These are phyloP conservation scores for Crotalus tigris DNA, from an alignment of 2,113 vertebrate species.

Conservation along the genomic window DNA sequence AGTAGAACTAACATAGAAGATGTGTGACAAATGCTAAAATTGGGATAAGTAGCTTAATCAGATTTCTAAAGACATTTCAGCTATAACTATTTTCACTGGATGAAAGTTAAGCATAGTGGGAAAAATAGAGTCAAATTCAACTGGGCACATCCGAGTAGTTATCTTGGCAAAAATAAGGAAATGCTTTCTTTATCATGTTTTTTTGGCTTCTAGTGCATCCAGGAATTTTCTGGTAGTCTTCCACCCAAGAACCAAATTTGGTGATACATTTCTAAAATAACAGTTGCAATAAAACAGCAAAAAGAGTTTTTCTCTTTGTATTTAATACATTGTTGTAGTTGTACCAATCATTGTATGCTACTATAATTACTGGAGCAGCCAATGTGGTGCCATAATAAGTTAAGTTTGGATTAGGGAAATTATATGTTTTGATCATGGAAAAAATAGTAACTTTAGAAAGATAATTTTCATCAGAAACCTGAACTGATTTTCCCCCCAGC, in stretches of 20 bases:
- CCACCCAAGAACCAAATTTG: background rate
- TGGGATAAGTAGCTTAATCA: background rate
- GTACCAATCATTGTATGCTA: background rate
- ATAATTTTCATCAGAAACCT: background rate
- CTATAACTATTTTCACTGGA: background rate
- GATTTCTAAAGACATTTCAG: background rate
- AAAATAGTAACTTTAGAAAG: background rate
- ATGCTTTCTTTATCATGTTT: background rate
- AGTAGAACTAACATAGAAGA: background rate
- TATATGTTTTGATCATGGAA: background rate
- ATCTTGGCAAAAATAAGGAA: background rate
- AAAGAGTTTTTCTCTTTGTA: background rate
- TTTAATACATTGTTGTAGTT: background rate
- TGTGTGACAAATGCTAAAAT: background rate
- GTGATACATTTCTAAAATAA: background rate
- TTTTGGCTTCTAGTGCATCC: background rate
- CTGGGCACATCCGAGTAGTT: background rate
- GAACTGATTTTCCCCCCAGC: background rate
- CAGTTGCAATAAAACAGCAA: background rate
- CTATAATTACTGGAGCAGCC: background rate
- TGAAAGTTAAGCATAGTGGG: background rate
- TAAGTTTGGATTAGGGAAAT: background rate
- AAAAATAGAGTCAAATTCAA: background rate
- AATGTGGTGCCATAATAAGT: background rate
- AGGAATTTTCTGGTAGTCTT: background rate